Evolutionary conservation across 2,797 vertebrate species (phyloP).

Genomic region (Somateria mollissima): DNA sequence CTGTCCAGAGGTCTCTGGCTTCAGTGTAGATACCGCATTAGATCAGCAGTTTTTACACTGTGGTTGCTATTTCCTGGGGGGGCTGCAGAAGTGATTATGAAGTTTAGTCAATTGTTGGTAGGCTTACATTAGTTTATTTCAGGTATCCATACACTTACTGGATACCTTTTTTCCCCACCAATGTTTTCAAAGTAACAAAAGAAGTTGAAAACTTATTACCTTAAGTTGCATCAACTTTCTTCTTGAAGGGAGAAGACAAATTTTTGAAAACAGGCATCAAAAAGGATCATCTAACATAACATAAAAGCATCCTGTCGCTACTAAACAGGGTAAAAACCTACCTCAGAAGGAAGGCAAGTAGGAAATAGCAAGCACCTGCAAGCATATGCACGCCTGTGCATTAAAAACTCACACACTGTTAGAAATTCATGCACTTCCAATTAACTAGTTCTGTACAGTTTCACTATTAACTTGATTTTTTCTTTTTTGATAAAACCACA

Average conservation of each 20-base stretch:
- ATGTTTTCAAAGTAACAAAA: neutral
- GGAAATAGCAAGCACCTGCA: neutral
- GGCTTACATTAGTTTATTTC: neutral
- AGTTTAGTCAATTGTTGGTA: neutral
- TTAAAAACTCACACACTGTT: neutral
- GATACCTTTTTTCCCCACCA: neutral
- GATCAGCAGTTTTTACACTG: neutral
- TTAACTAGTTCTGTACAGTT: neutral
- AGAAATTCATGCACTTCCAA: neutral
- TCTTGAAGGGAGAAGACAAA: fast-evolving
- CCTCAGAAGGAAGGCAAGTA: neutral
- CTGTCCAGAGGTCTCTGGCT: neutral
- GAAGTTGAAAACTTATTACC: neutral
- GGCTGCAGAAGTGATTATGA: neutral
- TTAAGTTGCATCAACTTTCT: neutral
- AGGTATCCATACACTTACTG: neutral
- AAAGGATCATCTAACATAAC: neutral
- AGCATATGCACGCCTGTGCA: fast-evolving
- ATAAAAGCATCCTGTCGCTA: neutral
- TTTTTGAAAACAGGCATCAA: neutral
- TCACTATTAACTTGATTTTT: neutral
- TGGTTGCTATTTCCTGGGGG: neutral
- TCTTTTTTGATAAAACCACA: neutral
- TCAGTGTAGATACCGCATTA: neutral
- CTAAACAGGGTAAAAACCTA: neutral